Evolutionary conservation across 2,888 invertebrate species (phyloP).

Genomic region (Bombyx huttoni): DNA sequence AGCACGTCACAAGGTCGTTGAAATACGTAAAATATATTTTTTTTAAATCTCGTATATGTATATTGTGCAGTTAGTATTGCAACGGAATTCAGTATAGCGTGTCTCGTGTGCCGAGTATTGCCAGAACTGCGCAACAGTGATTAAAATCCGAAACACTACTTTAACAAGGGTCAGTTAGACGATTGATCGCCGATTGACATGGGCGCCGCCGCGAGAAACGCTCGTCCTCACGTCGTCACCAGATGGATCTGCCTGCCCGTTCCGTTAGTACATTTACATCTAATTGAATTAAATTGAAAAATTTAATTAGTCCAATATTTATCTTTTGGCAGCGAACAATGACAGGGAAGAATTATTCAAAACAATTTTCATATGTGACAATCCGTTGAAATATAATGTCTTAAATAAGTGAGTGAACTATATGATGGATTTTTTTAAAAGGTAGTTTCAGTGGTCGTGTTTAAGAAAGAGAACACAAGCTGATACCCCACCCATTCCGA

Average conservation of each 20-base stretch:
- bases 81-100: constrained; percentile 48
- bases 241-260: constrained; percentile 64
- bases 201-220: constrained; percentile 64
- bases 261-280: constrained; percentile 40
- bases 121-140: constrained; percentile 48
- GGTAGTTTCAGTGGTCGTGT: neutral
- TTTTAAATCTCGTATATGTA: constrained; percentile 27
- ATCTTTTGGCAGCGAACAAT: neutral
- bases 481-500: neutral
- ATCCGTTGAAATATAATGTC: neutral
- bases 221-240: constrained; percentile 63
- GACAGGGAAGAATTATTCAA: too few relatives aligned
- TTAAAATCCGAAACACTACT: constrained; percentile 52
- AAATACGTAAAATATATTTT: constrained; percentile 29
- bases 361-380: too few relatives aligned
- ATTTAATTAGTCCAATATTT: too few relatives aligned
- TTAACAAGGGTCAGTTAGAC: constrained; percentile 41
- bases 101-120: constrained; percentile 36
- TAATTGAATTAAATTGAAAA: constrained; percentile 7
- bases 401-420: neutral
- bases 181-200: constrained; percentile 54
- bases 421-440: neutral
- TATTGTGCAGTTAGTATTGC: constrained; percentile 45
- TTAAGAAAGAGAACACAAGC: neutral
- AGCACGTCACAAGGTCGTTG: constrained; percentile 31